Conservation (phyloP, 1,140 invertebrate genomes). For the Diorhabda carinulata region DNA sequence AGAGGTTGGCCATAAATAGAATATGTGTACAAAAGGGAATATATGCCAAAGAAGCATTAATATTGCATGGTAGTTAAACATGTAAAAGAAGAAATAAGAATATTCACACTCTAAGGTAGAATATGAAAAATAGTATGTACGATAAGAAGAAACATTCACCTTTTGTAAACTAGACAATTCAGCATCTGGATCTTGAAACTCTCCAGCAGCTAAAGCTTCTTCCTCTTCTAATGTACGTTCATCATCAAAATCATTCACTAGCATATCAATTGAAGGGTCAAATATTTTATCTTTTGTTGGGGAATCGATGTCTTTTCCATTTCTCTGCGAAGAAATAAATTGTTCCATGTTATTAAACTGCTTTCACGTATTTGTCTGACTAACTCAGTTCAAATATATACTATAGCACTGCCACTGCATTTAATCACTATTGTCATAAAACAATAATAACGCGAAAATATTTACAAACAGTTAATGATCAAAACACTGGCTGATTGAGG, state of each 20-base stretch:
- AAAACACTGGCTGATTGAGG: not conserved
- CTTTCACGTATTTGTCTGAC: too few relatives aligned
- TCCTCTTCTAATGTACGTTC: conserved; percentile 94
- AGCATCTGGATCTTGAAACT: conserved; percentile 73
- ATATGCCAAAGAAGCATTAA: too few relatives aligned
- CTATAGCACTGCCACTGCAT: too few relatives aligned
- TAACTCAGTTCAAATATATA: too few relatives aligned
- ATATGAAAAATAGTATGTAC: not conserved
- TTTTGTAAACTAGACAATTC: conserved; percentile 85
- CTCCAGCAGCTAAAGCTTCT: conserved; percentile 85
- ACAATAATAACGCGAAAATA: not conserved
- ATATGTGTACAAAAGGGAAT: too few relatives aligned
- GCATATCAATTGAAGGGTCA: conserved; percentile 78
- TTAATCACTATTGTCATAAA: too few relatives aligned
- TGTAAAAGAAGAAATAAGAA: too few relatives aligned
- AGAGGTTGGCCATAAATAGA: too few relatives aligned
- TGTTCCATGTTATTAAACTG: conserved; percentile 15
- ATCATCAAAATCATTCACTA: conserved; percentile 96
- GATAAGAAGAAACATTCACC: conserved; percentile 51
- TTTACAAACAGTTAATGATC: not conserved
- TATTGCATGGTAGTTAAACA: too few relatives aligned
- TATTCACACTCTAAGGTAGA: too few relatives aligned
- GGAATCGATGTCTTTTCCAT: conserved; percentile 35
- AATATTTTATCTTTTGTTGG: conserved; percentile 50
- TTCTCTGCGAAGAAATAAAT: conserved; percentile 13